Conservation (phyloP, 2,113 vertebrate genomes). For the Picathartes gymnocephalus region DNA sequence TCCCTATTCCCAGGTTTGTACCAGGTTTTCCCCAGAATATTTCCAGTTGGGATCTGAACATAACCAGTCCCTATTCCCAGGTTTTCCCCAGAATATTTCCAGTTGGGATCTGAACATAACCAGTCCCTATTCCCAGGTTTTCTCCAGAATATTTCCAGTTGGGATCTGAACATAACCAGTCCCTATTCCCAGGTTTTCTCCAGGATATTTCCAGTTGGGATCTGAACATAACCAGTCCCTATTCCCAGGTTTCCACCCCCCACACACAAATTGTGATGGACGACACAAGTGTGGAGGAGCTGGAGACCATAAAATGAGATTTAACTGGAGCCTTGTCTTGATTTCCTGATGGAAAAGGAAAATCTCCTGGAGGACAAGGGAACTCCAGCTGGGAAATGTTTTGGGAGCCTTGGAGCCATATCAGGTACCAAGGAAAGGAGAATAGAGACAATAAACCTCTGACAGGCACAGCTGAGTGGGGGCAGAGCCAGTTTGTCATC, state of each 20-base stretch:
- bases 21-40: background rate
- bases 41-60: background rate
- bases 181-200: background rate
- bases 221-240: background rate
- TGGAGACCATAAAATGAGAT: constrained; percentile 5
- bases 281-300: background rate
- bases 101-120: fast-evolving
- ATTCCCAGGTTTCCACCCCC: background rate
- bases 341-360: background rate
- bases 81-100: background rate
- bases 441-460: background rate
- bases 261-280: background rate
- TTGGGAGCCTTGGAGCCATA: background rate
- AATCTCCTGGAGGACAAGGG: background rate
- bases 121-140: background rate
- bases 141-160: background rate
- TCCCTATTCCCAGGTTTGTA: background rate
- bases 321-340: background rate
- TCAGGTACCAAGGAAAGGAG: background rate
- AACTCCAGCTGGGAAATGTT: background rate
- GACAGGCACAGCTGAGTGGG: background rate
- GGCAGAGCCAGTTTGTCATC: background rate
- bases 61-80: background rate
- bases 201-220: background rate
- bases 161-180: fast-evolving